Evolutionary conservation across 2,797 vertebrate species (phyloP).

Genomic region (Urophycis tenuis): DNA sequence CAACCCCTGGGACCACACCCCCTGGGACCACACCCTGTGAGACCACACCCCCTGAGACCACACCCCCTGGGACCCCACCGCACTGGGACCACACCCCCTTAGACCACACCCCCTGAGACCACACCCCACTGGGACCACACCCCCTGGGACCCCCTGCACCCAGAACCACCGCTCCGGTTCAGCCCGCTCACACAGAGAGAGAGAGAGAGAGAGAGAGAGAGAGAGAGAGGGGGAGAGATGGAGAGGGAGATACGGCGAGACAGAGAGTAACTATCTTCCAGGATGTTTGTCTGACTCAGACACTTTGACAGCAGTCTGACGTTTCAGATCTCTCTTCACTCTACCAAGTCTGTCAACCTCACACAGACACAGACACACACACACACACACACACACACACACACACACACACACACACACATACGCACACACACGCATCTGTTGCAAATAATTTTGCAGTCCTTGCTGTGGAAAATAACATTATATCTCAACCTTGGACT

Average conservation of each 20-base stretch:
- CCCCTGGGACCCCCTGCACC: not conserved
- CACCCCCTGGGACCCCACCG: no score
- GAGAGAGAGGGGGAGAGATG: no score
- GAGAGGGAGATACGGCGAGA: not conserved
- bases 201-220: not conserved
- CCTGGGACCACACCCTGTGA: not conserved
- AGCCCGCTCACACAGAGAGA: not conserved
- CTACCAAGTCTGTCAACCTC: not conserved
- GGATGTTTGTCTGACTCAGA: not conserved
- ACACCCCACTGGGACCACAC: no score
- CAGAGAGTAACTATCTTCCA: not conserved
- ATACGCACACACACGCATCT: not conserved
- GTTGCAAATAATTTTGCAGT: no score
- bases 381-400: not conserved
- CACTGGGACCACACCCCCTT: no score
- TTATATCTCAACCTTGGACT: no score
- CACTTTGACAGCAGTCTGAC: not conserved
- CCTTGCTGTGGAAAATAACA: no score
- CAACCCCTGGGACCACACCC: no score
- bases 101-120: no score
- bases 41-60: no score
- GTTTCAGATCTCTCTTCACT: not conserved
- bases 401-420: not conserved
- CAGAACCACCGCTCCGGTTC: not conserved
- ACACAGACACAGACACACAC: not conserved